Evolutionary conservation across 2,113 vertebrate species (phyloP).

Genomic region (Brienomyrus longianalis): DNA sequence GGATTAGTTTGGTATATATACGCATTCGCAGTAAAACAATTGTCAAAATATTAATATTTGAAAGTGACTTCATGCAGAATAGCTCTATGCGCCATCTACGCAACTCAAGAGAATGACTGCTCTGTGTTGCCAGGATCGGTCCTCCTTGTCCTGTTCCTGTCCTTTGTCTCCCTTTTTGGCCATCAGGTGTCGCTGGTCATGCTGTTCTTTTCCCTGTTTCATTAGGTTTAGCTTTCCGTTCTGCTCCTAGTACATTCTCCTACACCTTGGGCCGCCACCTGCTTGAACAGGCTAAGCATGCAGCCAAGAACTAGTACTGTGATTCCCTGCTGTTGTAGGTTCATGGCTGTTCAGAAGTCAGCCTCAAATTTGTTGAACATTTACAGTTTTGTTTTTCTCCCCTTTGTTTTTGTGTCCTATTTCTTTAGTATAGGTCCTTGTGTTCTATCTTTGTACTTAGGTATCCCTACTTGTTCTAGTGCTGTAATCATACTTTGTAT

Average conservation of each 20-base stretch:
- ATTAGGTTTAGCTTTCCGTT: background rate
- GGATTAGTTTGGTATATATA: background rate
- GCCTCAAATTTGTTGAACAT: too few species aligned
- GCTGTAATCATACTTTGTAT: too few species aligned
- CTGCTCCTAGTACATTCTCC: background rate
- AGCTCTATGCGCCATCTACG: background rate
- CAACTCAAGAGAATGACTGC: background rate
- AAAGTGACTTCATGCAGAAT: background rate
- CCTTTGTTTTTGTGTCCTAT: too few species aligned
- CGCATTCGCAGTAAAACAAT: background rate
- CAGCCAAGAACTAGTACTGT: background rate
- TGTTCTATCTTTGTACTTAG: too few species aligned
- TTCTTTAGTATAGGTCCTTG: too few species aligned
- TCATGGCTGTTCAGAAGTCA: too few species aligned
- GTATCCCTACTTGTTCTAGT: too few species aligned
- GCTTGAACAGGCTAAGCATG: background rate
- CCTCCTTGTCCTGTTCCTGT: background rate
- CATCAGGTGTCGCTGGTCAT: background rate
- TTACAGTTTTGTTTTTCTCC: too few species aligned
- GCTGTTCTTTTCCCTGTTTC: background rate
- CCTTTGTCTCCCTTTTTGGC: background rate
- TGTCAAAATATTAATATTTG: background rate
- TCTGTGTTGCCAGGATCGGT: background rate
- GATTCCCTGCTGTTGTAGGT: too few species aligned
- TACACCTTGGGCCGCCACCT: background rate